A percentile compares a stretch with the other conserved stretches of the same genome.
These are phyloP conservation scores for Ormia ochracea DNA, from an alignment of 2,888 invertebrate species.

Conservation along the genomic window DNA sequence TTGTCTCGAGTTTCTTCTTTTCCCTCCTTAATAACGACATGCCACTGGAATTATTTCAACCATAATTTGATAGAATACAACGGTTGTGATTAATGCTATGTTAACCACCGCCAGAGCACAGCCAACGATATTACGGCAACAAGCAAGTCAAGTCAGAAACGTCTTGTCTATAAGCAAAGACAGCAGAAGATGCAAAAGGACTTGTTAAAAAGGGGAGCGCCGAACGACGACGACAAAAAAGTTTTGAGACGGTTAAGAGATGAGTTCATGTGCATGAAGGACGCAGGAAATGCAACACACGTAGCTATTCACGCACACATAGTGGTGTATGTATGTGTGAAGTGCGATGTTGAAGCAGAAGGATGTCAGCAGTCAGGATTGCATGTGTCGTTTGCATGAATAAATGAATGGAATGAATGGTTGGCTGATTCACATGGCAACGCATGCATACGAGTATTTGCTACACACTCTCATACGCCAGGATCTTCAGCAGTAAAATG, in stretches of 20 bases:
- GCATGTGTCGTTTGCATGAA: conserved; percentile 9
- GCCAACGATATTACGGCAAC: conserved; percentile 21
- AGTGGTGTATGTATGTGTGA: too few relatives aligned
- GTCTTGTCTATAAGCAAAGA: conserved; percentile 33
- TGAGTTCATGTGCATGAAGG: conserved; percentile 49
- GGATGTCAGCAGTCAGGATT: conserved; percentile 23
- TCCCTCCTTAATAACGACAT: too few relatives aligned
- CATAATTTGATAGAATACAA: conserved; percentile 41
- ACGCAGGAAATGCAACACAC: neutral
- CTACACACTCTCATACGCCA: conserved; percentile 26
- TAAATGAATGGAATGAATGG: conserved; percentile 28
- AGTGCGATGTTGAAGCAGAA: neutral
- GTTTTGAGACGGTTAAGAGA: conserved; percentile 24
- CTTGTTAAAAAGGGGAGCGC: neutral
- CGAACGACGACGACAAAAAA: conserved; percentile 11
- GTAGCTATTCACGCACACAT: too few relatives aligned
- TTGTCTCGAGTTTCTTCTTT: neutral
- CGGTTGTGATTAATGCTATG: conserved; percentile 40
- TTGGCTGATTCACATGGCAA: conserved; percentile 38
- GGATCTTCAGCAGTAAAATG: conserved; percentile 22
- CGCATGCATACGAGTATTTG: conserved; percentile 18
- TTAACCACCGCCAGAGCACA: conserved; percentile 30
- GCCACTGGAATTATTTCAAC: conserved; percentile 18
- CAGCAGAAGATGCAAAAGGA: neutral
- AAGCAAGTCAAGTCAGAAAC: conserved; percentile 39